phyloP scores from a whole-genome alignment of 2,888 invertebrate species.

The Mythimna impura region DNA sequence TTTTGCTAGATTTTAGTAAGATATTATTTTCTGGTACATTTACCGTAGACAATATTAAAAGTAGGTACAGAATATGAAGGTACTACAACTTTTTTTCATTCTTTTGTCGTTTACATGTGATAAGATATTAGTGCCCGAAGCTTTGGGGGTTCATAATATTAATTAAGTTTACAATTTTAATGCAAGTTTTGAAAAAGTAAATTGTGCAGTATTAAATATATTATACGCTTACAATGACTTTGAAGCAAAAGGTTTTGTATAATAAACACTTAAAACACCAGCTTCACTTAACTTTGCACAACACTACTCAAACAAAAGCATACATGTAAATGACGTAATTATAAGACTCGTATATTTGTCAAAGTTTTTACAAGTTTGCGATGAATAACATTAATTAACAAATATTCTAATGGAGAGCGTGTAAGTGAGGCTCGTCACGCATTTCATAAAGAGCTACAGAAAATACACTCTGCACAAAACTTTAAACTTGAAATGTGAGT shows the following conservation, averaged over 20 bases:
- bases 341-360: conserved; percentile 32
- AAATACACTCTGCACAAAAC: neutral
- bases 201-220: neutral
- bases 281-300: neutral
- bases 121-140: neutral
- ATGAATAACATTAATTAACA: conserved; percentile 48
- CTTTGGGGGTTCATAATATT: no score
- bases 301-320: conserved; percentile 19
- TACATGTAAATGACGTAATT: conserved; percentile 37
- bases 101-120: neutral
- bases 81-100: no score
- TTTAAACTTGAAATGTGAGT: neutral
- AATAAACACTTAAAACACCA: neutral
- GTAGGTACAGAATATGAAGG: no score
- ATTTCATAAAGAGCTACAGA: neutral
- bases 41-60: no score
- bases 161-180: neutral
- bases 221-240: no score
- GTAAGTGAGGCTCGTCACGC: neutral
- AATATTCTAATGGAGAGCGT: conserved; percentile 42
- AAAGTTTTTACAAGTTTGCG: conserved; percentile 45
- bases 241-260: neutral
- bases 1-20: neutral
- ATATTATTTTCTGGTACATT: neutral
- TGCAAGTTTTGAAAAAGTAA: neutral